A percentile compares a stretch with the other conserved stretches of the same genome.
Conservation (phyloP, 2,888 invertebrate species). For the Thumatha senex region DNA sequence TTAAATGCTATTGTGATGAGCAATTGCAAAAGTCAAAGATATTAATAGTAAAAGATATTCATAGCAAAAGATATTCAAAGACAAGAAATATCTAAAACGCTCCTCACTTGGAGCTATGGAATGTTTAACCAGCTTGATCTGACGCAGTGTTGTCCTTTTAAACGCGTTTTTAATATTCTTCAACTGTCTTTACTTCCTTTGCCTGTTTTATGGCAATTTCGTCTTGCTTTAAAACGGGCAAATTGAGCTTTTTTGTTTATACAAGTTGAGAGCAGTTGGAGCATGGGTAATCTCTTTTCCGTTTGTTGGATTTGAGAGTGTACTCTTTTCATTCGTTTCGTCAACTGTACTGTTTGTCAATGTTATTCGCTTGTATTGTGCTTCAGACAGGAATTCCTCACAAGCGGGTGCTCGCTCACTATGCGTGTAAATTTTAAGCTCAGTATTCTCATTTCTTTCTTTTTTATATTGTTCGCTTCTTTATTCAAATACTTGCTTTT, state of each 20-base stretch:
- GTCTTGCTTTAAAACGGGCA: slow-evolving; percentile 72
- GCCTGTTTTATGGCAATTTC: slow-evolving; percentile 71
- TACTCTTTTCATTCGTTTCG: slow-evolving; percentile 69
- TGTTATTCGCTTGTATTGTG: slow-evolving; percentile 56
- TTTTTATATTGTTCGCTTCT: slow-evolving; percentile 33
- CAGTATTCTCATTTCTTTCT: slow-evolving; percentile 48
- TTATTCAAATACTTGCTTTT: slow-evolving; percentile 54
- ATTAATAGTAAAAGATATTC: too few relatives aligned
- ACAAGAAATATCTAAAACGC: not conserved
- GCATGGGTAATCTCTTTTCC: slow-evolving; percentile 80
- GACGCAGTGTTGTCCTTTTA: slow-evolving; percentile 66
- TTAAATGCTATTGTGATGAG: too few relatives aligned
- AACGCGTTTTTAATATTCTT: slow-evolving; percentile 81
- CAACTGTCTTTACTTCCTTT: slow-evolving; percentile 72
- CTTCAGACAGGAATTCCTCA: slow-evolving; percentile 53
- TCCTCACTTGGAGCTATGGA: slow-evolving; percentile 65
- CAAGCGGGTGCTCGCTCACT: slow-evolving; percentile 62
- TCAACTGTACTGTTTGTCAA: slow-evolving; percentile 69
- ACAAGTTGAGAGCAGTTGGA: slow-evolving; percentile 79
- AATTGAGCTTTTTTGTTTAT: slow-evolving; percentile 79
- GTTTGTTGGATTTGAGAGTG: slow-evolving; percentile 77
- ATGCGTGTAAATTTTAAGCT: slow-evolving; percentile 77
- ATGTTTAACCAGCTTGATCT: slow-evolving; percentile 69
- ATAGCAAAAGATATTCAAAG: not conserved
- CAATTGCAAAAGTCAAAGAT: too few relatives aligned